A percentile compares a stretch with the other conserved stretches of the same genome.
phyloP scores from a whole-genome alignment of 2,113 vertebrate genomes.

The Carollia perspicillata region DNA sequence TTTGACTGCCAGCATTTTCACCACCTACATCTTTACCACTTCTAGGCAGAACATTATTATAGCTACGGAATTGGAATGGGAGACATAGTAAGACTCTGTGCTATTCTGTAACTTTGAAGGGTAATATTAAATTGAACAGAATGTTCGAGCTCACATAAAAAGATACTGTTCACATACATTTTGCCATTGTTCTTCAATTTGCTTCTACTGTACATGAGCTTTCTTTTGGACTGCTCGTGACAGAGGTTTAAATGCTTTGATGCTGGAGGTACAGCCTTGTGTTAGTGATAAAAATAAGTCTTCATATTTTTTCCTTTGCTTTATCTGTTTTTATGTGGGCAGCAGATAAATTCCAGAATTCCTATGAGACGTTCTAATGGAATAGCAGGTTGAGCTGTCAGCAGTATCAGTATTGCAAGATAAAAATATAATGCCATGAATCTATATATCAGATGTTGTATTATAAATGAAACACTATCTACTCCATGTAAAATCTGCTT shows the following conservation, averaged over 20 bases:
- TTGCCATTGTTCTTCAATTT: not conserved
- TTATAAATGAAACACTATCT: slow-evolving; percentile 67
- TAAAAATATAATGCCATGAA: slow-evolving; percentile 55
- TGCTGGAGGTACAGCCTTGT: not conserved
- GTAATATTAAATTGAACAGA: not conserved
- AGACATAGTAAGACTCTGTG: not conserved
- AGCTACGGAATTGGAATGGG: not conserved
- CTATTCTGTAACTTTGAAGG: not conserved
- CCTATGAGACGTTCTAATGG: slow-evolving; percentile 41
- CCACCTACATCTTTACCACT: no score
- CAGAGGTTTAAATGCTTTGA: slow-evolving; percentile 55
- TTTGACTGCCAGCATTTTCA: not conserved
- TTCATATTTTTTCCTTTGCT: slow-evolving; percentile 48
- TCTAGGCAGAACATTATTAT: not conserved
- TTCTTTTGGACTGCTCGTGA: not conserved
- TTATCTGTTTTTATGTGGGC: slow-evolving; percentile 55
- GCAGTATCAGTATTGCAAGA: slow-evolving; percentile 36
- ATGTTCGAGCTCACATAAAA: not conserved
- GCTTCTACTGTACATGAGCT: slow-evolving; percentile 30
- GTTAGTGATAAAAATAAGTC: slow-evolving; percentile 54
- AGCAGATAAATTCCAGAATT: slow-evolving; percentile 60
- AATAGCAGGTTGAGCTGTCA: slow-evolving; percentile 43
- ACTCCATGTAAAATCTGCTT: slow-evolving; percentile 54
- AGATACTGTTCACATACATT: not conserved
- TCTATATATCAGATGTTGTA: slow-evolving; percentile 49